These are phyloP conservation scores for Cromileptes altivelis DNA, from an alignment of 2,113 vertebrate species.

Conservation along the genomic window DNA sequence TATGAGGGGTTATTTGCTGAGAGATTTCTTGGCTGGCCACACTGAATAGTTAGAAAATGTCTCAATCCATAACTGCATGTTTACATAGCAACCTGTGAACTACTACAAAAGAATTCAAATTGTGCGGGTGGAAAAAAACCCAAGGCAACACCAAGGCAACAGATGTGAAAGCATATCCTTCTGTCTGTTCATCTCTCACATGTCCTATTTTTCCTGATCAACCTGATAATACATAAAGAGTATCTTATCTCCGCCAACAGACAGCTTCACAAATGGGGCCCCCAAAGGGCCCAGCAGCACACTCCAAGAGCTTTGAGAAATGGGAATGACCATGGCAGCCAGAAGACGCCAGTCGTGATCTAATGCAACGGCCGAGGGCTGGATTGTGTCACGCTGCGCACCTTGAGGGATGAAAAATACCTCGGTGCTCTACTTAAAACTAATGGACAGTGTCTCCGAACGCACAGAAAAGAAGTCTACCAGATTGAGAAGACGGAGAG, in stretches of 20 bases:
- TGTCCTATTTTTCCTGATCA: conserved; percentile 79
- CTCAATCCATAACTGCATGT: conserved; percentile 10
- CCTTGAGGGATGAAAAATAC: conserved; percentile 86
- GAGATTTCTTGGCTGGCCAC: neutral
- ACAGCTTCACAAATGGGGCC: conserved; percentile 85
- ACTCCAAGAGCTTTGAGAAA: conserved; percentile 81
- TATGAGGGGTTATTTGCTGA: neutral
- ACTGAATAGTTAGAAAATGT: neutral
- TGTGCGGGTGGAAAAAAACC: neutral
- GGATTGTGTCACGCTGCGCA: conserved; percentile 79
- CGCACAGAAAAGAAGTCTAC: conserved; percentile 47
- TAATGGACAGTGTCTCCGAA: conserved; percentile 82
- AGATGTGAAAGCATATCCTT: conserved; percentile 33
- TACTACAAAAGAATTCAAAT: conserved; percentile 3
- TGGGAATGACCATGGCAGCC: conserved; percentile 82
- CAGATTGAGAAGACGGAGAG: conserved; percentile 61
- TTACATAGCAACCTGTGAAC: conserved; percentile 15
- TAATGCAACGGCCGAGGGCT: conserved; percentile 82
- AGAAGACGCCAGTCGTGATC: conserved; percentile 80
- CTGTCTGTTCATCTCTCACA: conserved; percentile 52
- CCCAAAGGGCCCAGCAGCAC: conserved; percentile 77
- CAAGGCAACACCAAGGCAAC: neutral
- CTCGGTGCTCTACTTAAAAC: conserved; percentile 78
- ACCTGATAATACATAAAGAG: conserved; percentile 80
- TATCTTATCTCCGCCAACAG: conserved; percentile 85